These are phyloP conservation scores for Callipepla squamata DNA, from an alignment of 2,113 vertebrate genomes.

Conservation along the genomic window DNA sequence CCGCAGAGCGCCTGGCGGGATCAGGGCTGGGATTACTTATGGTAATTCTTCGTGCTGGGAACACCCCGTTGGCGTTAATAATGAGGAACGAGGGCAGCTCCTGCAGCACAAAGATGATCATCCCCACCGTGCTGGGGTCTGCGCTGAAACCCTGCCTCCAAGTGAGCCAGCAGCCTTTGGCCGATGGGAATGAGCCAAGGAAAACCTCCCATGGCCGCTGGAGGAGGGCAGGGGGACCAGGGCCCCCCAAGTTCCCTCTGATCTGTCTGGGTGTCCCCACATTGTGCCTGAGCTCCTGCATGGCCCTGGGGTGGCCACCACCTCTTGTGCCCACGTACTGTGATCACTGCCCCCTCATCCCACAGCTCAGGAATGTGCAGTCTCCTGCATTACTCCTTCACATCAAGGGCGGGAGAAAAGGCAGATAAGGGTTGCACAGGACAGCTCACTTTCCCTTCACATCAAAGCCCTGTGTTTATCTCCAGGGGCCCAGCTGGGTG, in stretches of 20 bases:
- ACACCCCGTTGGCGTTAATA: not conserved
- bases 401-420: not conserved
- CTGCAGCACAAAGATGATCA: not conserved
- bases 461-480: not conserved
- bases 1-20: not conserved
- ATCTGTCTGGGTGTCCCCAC: not conserved
- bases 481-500: rapidly evolving
- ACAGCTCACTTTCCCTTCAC: not conserved
- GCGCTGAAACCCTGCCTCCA: not conserved
- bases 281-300: not conserved
- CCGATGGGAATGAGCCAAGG: not conserved
- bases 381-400: not conserved
- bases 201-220: not conserved
- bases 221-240: constrained; percentile 36
- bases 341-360: not conserved
- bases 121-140: not conserved
- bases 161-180: not conserved
- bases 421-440: not conserved
- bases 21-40: not conserved
- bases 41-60: not conserved
- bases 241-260: not conserved
- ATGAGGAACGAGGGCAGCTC: not conserved
- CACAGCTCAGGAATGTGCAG: not conserved
- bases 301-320: not conserved
- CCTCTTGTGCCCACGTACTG: rapidly evolving